phyloP scores from a whole-genome alignment of 2,888 invertebrate genomes.

The Margaritifera margaritifera region DNA sequence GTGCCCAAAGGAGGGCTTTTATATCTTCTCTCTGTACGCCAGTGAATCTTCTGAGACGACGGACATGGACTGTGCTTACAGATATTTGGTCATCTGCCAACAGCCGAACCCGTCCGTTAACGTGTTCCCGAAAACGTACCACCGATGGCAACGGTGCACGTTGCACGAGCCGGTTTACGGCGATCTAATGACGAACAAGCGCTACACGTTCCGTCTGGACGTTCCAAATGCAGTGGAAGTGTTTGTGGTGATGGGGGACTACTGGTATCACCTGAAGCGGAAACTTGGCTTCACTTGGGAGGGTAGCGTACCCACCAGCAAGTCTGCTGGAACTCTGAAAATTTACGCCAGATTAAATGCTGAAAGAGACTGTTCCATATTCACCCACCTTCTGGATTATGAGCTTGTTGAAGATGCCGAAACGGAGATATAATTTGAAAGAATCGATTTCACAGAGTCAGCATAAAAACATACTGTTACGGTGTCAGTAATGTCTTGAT shows the following conservation, averaged over 20 bases:
- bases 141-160: constrained; percentile 66
- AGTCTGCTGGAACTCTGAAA: constrained; percentile 46
- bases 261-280: constrained; percentile 65
- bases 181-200: constrained; percentile 64
- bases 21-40: constrained; percentile 68
- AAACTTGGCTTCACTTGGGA: constrained; percentile 65
- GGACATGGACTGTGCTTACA: constrained; percentile 64
- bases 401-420: constrained; percentile 63
- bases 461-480: no score
- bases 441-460: background rate
- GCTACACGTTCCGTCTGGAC: constrained; percentile 65
- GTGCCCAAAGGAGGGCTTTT: constrained; percentile 69
- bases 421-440: constrained; percentile 56
- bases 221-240: constrained; percentile 66
- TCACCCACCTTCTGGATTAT: constrained; percentile 66
- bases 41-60: constrained; percentile 43
- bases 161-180: constrained; percentile 68
- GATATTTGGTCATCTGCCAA: constrained; percentile 68
- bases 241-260: constrained; percentile 63
- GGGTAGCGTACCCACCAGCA: constrained; percentile 60
- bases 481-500: no score
- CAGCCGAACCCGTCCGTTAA: constrained; percentile 56
- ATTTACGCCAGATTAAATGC: constrained; percentile 62
- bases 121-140: constrained; percentile 65
- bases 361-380: constrained; percentile 60